Percentiles rank a stretch among this genome's conserved stretches.
Evolutionary conservation across 2,113 vertebrate genomes (phyloP).

Genomic region (Emydocephalus ijimae): DNA sequence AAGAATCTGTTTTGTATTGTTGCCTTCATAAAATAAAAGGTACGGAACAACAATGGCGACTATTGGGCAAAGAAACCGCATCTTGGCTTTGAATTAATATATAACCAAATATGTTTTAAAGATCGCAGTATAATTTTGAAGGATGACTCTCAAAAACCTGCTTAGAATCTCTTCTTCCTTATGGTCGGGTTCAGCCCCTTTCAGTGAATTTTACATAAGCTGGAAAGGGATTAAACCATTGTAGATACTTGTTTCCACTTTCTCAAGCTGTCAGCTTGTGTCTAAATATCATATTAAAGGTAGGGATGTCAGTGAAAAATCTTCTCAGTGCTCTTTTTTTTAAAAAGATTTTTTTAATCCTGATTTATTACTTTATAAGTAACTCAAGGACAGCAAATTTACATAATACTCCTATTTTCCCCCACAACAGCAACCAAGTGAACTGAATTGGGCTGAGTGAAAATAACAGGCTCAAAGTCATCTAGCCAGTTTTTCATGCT

Average conservation of each 20-base stretch:
- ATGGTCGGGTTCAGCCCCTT: not conserved
- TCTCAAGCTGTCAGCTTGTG: not conserved
- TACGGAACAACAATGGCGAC: not conserved
- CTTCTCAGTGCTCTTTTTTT: not conserved
- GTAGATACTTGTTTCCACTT: not conserved
- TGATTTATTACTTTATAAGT: not conserved
- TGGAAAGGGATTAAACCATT: slow-evolving; percentile 13
- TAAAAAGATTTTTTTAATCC: not conserved
- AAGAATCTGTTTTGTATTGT: not conserved
- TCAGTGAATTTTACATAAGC: slow-evolving; percentile 12
- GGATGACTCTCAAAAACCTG: not conserved
- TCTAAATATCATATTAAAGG: not conserved
- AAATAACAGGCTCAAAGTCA: not conserved
- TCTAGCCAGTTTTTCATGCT: not conserved
- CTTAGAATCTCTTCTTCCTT: not conserved
- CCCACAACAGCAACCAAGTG: not conserved
- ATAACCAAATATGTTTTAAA: not conserved
- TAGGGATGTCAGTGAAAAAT: not conserved
- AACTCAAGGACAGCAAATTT: not conserved
- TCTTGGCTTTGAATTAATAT: not conserved
- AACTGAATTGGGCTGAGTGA: not conserved
- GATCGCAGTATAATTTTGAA: slow-evolving; percentile 9
- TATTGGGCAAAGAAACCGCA: not conserved
- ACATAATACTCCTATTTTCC: not conserved
- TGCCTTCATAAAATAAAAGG: not conserved